Conservation (phyloP, 2,113 vertebrate genomes). For the Heteronetta atricapilla region DNA sequence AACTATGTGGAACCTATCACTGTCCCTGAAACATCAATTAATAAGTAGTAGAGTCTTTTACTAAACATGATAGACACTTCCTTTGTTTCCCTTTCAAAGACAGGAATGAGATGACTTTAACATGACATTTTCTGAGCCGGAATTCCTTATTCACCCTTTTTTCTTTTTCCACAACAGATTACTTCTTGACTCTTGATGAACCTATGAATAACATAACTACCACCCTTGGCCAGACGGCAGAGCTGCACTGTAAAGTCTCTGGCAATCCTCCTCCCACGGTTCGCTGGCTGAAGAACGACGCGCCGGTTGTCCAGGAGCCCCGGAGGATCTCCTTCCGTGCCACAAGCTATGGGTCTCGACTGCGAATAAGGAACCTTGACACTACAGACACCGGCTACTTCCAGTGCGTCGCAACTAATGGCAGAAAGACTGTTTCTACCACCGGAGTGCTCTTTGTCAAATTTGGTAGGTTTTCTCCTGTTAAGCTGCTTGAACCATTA, state of each 20-base stretch:
- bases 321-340: constrained; percentile 89
- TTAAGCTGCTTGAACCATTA: fast-evolving
- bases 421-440: constrained; percentile 89
- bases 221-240: constrained; percentile 91
- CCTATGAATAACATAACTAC: constrained; percentile 99
- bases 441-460: constrained; percentile 96
- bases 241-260: constrained; percentile 91
- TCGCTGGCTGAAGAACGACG: constrained; percentile 97
- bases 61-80: neutral
- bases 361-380: constrained; percentile 94
- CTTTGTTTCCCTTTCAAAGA: neutral
- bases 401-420: constrained; percentile 93
- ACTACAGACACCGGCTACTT: constrained; percentile 98
- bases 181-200: constrained; percentile 87
- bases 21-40: neutral
- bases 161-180: constrained; percentile 73
- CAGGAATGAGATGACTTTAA: neutral
- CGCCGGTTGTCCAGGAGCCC: constrained; percentile 93
- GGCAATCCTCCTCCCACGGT: constrained; percentile 88
- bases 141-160: neutral
- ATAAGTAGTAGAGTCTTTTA: neutral
- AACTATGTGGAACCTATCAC: neutral
- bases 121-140: neutral
- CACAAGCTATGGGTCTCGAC: constrained; percentile 88
- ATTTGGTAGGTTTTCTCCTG: constrained; percentile 83